These are phyloP conservation scores for Panopea generosa DNA, from an alignment of 2,888 invertebrate species.

Conservation along the genomic window DNA sequence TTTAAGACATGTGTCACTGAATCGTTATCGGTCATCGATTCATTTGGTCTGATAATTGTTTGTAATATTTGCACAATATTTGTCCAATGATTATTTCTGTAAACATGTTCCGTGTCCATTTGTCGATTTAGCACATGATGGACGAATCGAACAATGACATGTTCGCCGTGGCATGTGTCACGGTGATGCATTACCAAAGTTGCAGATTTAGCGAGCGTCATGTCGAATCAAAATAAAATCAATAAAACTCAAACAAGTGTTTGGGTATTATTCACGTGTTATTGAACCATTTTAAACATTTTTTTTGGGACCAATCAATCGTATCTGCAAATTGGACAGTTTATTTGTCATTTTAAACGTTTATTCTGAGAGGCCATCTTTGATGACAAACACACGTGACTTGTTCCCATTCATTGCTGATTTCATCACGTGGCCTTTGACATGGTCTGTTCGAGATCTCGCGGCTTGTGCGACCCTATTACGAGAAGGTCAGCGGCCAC, in stretches of 20 bases:
- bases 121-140: slow-evolving; percentile 13
- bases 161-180: slow-evolving; percentile 43
- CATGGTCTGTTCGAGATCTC: slow-evolving; percentile 14
- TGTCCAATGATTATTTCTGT: slow-evolving; percentile 26
- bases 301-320: slow-evolving; percentile 13
- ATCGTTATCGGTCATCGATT: not conserved
- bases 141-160: slow-evolving; percentile 26
- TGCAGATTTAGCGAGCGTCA: slow-evolving; percentile 14
- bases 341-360: slow-evolving; percentile 35
- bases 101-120: slow-evolving; percentile 44
- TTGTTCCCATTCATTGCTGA: slow-evolving; percentile 19
- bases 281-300: slow-evolving; percentile 26
- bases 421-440: slow-evolving; percentile 37
- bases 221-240: slow-evolving; percentile 37
- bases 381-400: slow-evolving; percentile 20
- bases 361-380: slow-evolving; percentile 13
- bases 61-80: slow-evolving; percentile 24
- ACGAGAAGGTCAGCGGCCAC: slow-evolving; percentile 40
- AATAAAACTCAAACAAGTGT: slow-evolving; percentile 51
- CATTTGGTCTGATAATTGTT: not conserved
- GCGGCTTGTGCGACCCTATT: slow-evolving; percentile 9
- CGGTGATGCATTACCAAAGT: not conserved
- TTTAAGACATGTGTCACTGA: not conserved
- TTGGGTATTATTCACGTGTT: slow-evolving; percentile 36
- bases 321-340: not conserved